Evolutionary conservation across 2,888 invertebrate species (phyloP), one percentile per base, ranked within the genome.

Genomic region (Drosophila paranaensis): DNA sequence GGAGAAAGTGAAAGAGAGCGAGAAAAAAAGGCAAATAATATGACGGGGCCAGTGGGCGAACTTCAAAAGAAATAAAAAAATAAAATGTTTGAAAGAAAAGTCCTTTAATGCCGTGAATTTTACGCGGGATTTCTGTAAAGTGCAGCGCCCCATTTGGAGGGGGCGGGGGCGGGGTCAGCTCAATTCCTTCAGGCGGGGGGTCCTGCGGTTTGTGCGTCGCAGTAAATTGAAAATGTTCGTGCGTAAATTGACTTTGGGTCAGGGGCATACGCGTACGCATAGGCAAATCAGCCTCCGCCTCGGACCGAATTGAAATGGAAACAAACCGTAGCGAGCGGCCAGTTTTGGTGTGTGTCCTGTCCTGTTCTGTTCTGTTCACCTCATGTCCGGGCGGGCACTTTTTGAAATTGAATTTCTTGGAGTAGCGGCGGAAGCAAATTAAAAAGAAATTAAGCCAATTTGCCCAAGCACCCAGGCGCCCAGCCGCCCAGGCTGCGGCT

Each of bases 381-480:
- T 82, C 77, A 60, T 69, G 56, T 64, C 63, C 48, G 68, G 56
- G 51, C 48, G 63, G 74, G 77, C 89, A 90, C 81, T 89, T 88
- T 82, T 90, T 90, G 67, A 89, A 89, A 89, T 90, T 89, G 87
- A 89, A 89, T 89, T 89, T 75, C 65, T 50, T 67, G 46, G 73
- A 81, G 74, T 70, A 82, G 78, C 83, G 81, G 79, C 86, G 86
- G 88, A 78, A 91, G 90, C 89, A 91, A 91, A 91, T 91, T 91
- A 91, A 91, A 91, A 91, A 91, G 90, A 91, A 91, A 91, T 91
- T 91, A 91, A 91, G 89, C 91, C 91, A 91, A 91, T 91, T 91
- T 91, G 88, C 83, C 80, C 20, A 11, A 71, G 72, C 70, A 81
- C 76, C 20, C 20, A 11, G 71, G 72, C 70, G 82, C 76, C 20